These are phyloP conservation scores for Alauda arvensis DNA, from an alignment of 2,797 vertebrate species.

Conservation along the genomic window DNA sequence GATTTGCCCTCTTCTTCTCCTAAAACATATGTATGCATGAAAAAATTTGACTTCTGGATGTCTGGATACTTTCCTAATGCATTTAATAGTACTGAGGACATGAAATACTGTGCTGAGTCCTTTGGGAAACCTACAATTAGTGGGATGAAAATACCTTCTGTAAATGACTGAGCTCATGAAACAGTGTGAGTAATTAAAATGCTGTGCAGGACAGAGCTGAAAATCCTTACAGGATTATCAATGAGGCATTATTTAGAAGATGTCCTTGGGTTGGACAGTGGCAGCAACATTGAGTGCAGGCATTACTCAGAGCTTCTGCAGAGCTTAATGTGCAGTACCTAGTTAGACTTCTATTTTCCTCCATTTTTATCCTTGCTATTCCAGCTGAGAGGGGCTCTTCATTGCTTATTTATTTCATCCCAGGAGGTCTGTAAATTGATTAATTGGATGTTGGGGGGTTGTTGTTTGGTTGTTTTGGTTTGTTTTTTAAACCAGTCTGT, in stretches of 20 bases:
- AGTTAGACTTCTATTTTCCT: not conserved
- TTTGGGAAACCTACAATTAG: conserved; percentile 39
- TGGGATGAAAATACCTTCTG: conserved; percentile 30
- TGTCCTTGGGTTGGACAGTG: conserved; percentile 15
- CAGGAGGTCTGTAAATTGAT: not conserved
- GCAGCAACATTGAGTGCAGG: not conserved
- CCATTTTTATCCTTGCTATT: not conserved
- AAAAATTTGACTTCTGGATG: not conserved
- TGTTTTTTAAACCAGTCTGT: not conserved
- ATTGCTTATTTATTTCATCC: not conserved
- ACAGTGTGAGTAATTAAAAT: conserved; percentile 32
- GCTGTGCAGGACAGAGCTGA: conserved; percentile 20
- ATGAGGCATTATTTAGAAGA: conserved; percentile 31
- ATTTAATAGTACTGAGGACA: not conserved
- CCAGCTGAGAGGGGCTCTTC: not conserved
- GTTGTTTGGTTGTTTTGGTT: not conserved
- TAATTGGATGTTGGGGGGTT: not conserved
- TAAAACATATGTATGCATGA: not conserved
- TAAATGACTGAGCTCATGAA: conserved; percentile 46
- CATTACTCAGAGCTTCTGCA: not conserved
- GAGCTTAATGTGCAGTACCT: not conserved
- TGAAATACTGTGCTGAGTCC: conserved; percentile 20
- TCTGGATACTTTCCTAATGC: not conserved
- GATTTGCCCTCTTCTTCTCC: not conserved
- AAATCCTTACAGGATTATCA: conserved; percentile 61